Evolutionary conservation across 2,113 vertebrate genomes (phyloP), one percentile per base, ranked within the genome.

Genomic region (Pterocles orientalis): DNA sequence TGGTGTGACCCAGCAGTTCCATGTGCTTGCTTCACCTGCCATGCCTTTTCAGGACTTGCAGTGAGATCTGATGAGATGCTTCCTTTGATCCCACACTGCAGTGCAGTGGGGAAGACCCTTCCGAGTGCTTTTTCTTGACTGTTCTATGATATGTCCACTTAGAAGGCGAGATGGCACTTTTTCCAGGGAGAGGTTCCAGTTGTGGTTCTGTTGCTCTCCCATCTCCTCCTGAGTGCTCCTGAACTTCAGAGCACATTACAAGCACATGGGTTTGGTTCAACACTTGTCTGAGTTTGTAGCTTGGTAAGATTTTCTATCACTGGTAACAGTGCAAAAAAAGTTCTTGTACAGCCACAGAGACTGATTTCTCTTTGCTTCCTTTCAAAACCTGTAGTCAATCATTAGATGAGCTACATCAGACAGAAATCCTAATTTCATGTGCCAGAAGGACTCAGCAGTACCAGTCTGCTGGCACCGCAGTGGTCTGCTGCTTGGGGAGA

Each of bases 391-490:
- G 31, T 19, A 83, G n/a, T 31, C 39, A 83, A 43, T 54, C n/a
- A 8, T 31, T 43, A 83, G 45, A 26, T 31, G 51, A 87, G 39
- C 26, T 31, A 34, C 36, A 18, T 45, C 31, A 45, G 65, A 60
- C 7, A 68, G 51, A 86, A 86, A 78, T 75, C 36, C 56, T 58
- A 3, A 62, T 41, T 90, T 78, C 31, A 25, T 19, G 17, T 47
- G 12, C 75, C 43, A 39, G 43, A 71, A 85, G 21, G 23, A 66
- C 33, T 45, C 45, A 21, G 36, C 36, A 78, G 19, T 13, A 24
- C 7, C 33, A 66, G 14, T 34, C 73, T 66, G 24, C 26, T 62
- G 39, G 36, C 14, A 29, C n/a, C 0, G 0, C 2, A 2, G 18
- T 50, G 51, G 12, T 21, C 10, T 19, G 14, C 26, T 76, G 51